Conservation (phyloP, 2,113 vertebrate genomes). For the Tragelaphus buxtoni region DNA sequence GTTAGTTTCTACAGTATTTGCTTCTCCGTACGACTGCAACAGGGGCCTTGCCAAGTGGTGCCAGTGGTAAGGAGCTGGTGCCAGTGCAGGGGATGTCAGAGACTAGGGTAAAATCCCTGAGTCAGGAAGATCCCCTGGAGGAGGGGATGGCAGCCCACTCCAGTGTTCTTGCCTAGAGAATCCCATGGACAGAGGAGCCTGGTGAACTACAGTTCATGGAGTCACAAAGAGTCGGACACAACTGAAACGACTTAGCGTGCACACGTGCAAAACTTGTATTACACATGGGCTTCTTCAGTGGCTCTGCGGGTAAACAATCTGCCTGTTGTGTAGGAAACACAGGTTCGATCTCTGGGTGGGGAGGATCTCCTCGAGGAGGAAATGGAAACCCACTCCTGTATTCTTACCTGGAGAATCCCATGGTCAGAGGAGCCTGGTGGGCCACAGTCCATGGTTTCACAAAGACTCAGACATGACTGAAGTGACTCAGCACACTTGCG, state of each 20-base stretch:
- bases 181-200: background rate
- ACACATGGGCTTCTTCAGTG: background rate
- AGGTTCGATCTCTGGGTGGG: background rate
- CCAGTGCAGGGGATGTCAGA: background rate
- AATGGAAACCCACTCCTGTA: background rate
- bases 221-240: background rate
- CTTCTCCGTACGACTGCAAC: background rate
- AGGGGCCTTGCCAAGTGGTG: background rate
- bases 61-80: background rate
- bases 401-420: background rate
- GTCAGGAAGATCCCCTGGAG: background rate
- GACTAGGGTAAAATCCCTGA: background rate
- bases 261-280: background rate
- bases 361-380: background rate
- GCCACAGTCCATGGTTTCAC: background rate
- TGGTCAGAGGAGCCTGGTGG: background rate
- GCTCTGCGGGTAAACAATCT: rapidly evolving
- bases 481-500: background rate
- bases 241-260: background rate
- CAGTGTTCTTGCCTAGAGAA: background rate
- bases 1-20: background rate
- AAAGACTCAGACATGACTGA: background rate
- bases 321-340: background rate
- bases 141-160: background rate
- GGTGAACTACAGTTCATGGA: background rate